A percentile compares a stretch with the other conserved stretches of the same genome.
These are phyloP conservation scores for Drosophila buzzatii DNA, from an alignment of 2,888 invertebrate species.

Conservation along the genomic window DNA sequence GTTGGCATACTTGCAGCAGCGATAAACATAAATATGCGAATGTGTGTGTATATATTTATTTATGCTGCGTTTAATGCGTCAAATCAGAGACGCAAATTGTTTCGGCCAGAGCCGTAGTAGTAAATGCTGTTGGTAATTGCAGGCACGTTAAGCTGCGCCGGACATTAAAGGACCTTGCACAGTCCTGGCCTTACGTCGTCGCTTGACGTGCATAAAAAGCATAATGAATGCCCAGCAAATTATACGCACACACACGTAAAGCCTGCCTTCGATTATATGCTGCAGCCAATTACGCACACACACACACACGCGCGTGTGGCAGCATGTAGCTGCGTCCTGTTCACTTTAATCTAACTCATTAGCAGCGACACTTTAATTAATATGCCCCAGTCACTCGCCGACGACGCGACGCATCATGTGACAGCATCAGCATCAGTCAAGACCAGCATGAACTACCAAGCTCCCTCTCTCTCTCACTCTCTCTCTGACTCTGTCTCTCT, in stretches of 20 bases:
- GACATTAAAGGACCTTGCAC: constrained; percentile 37
- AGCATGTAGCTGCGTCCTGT: constrained; percentile 17
- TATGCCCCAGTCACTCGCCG: constrained; percentile 38
- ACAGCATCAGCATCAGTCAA: constrained; percentile 31
- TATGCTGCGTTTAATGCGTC: constrained; percentile 3
- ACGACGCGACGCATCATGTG: constrained; percentile 29
- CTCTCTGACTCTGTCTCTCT: constrained; percentile 1
- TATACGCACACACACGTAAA: constrained; percentile 29
- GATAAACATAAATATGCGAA: not conserved
- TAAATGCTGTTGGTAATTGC: constrained; percentile 43
- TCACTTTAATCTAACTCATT: constrained; percentile 74
- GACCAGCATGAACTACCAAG: not conserved
- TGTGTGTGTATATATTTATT: not conserved
- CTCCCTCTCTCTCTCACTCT: too few species aligned
- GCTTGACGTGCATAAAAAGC: constrained; percentile 50
- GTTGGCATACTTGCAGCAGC: constrained; percentile 8
- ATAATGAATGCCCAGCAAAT: constrained; percentile 49
- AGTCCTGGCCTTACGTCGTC: constrained; percentile 4
- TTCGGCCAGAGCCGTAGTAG: constrained; percentile 10
- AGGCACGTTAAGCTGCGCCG: constrained; percentile 31
- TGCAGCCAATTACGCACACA: constrained; percentile 55
- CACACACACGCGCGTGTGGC: constrained; percentile 20
- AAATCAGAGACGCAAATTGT: constrained; percentile 23
- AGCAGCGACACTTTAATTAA: constrained; percentile 75
- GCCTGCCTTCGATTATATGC: constrained; percentile 51